A percentile compares a stretch with the other conserved stretches of the same genome.
phyloP scores from a whole-genome alignment of 2,888 invertebrate species.

The Macrosiphum euphorbiae region DNA sequence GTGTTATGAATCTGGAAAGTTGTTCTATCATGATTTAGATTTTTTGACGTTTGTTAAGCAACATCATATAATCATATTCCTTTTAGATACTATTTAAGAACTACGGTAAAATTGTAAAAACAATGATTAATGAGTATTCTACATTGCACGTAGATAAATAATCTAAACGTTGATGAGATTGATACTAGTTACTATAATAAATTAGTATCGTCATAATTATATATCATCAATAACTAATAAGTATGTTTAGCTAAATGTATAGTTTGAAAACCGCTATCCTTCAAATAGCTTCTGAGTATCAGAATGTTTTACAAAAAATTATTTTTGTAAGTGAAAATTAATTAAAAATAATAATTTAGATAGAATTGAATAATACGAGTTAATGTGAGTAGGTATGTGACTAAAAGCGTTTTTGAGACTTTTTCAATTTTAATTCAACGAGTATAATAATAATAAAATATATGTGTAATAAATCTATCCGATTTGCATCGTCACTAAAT shows the following conservation, averaged over 20 bases:
- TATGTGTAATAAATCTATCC: background rate
- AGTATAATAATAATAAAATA: background rate
- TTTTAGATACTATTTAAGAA: background rate
- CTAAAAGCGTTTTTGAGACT: background rate
- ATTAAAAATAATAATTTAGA: background rate
- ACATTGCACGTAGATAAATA: background rate
- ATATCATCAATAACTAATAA: background rate
- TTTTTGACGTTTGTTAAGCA: background rate
- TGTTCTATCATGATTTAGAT: background rate
- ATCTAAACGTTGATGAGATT: background rate
- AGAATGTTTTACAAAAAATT: background rate
- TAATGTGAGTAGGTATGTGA: background rate
- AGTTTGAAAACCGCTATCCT: background rate
- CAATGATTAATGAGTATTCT: slow-evolving; percentile 11
- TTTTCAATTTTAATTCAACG: background rate
- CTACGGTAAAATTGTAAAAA: background rate
- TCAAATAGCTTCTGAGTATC: background rate
- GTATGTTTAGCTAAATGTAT: background rate
- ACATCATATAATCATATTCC: background rate
- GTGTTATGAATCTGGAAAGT: background rate
- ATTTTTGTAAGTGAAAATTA: background rate
- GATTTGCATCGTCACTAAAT: slow-evolving; percentile 16
- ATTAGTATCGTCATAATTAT: background rate
- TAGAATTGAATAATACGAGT: background rate
- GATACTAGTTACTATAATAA: background rate